Evolutionary conservation across 1,140 invertebrate species (phyloP), one percentile per base, ranked within the genome.

Genomic region (Helicoverpa armigera): DNA sequence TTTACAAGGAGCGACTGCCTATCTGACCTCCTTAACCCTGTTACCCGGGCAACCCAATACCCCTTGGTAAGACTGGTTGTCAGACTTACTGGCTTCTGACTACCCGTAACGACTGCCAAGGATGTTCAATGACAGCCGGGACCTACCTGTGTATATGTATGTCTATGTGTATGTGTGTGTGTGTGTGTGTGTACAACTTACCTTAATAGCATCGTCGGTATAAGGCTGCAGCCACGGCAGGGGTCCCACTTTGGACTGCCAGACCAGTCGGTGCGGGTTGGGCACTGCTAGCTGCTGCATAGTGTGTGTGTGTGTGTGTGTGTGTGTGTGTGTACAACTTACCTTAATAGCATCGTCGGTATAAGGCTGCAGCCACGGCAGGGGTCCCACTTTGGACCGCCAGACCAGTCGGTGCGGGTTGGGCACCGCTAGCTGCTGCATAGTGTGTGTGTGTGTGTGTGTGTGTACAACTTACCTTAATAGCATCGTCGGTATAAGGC

Each of bases 181-280:
- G 23, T 23, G 23, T 23, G 23, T 23, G 23, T 23, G 23, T 23
- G 23, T 23, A 53, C 3, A 9, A 29, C 50, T 83, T 89, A 97
- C 97, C 95, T 98, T 98, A 16, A 99, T 97, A 60, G 98, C 98
- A 76, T 98, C 97, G 94, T 99, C 98, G 12, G 99, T 99, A 83
- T 98, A 98, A 3, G 99, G 99, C 76, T 97, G 97, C 18, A 99
- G 94, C 99, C 99, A 99, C 0, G 98, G 97, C 76, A 98, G 89
- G 4, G 99, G 99, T 0, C 99, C 99, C 51, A 99, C 99, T 96
- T 99, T 99, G 12, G 98, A 99, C 92, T 99, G 99, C 99, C 99
- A 99, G 0, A 99, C 98, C 12, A 99, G 95, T 81, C 97, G 96
- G 89, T 99, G 99, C 0, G 98, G 97, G 95, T 99, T 98, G 9